Evolutionary conservation across 2,113 vertebrate species (phyloP).

Genomic region (Cynopterus brachyotis): DNA sequence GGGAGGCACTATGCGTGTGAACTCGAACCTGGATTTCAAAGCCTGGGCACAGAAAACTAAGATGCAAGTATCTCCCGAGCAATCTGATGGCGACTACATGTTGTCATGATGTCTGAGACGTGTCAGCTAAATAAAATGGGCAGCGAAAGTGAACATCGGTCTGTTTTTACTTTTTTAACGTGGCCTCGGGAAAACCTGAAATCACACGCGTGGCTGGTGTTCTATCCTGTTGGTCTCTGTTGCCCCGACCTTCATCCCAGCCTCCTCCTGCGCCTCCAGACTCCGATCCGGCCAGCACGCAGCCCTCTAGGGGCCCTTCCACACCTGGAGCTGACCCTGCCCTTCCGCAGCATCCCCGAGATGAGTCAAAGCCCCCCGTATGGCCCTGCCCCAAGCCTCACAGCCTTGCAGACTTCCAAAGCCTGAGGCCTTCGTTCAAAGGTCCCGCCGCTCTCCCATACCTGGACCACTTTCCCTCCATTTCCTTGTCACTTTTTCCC

Average conservation of each 20-base stretch:
- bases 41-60: background rate
- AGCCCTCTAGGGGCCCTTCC: background rate
- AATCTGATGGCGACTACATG: background rate
- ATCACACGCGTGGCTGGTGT: fast-evolving
- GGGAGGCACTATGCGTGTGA: background rate
- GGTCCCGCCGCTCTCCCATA: fast-evolving
- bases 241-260: background rate
- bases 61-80: background rate
- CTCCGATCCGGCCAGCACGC: fast-evolving
- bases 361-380: background rate
- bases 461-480: background rate
- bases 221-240: fast-evolving
- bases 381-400: background rate
- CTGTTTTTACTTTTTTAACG: background rate
- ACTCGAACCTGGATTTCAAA: background rate
- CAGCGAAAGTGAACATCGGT: background rate
- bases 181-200: background rate
- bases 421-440: background rate
- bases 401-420: background rate
- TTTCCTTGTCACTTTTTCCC: background rate
- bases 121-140: background rate
- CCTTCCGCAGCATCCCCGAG: background rate
- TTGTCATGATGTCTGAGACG: background rate
- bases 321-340: background rate
- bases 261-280: background rate